phyloP scores from a whole-genome alignment of 2,113 vertebrate species.

The Labeo catla region DNA sequence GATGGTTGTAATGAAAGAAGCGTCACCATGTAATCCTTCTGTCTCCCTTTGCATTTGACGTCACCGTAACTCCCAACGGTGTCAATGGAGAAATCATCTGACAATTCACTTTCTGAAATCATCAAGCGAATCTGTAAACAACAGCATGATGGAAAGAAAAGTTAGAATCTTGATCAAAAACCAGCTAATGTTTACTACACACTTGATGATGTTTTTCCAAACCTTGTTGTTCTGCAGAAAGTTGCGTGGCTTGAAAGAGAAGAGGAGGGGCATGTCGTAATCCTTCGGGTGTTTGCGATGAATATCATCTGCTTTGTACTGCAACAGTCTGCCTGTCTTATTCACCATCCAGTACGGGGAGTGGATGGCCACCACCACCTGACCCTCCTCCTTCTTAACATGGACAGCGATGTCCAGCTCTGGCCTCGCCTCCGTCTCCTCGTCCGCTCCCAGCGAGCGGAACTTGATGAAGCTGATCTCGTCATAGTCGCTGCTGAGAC shows the following conservation, averaged over 20 bases:
- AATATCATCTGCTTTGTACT: constrained; percentile 97
- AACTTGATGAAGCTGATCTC: constrained; percentile 94
- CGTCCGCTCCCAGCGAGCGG: constrained; percentile 75
- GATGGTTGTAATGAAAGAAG: not conserved
- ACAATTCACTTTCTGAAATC: constrained; percentile 94
- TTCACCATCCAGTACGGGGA: constrained; percentile 99
- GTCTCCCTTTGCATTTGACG: constrained; percentile 90
- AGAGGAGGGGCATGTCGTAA: constrained; percentile 91
- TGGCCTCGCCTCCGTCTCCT: constrained; percentile 69
- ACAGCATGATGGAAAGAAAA: not conserved
- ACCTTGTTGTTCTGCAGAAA: constrained; percentile 97
- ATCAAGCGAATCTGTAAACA: constrained; percentile 90
- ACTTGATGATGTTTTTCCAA: not conserved
- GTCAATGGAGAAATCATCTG: constrained; percentile 94
- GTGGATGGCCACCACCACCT: constrained; percentile 85
- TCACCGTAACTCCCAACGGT: constrained; percentile 95
- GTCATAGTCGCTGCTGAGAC: constrained; percentile 78
- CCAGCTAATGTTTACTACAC: not conserved
- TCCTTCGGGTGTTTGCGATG: constrained; percentile 93
- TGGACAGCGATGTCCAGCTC: constrained; percentile 93
- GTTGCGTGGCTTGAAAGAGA: constrained; percentile 94
- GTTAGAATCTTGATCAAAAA: not conserved
- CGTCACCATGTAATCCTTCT: constrained; percentile 88
- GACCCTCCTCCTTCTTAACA: constrained; percentile 84
- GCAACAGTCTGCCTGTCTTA: constrained; percentile 90